Evolutionary conservation across 2,113 vertebrate species (phyloP), one percentile per base, ranked within the genome.

Genomic region (Ammodytes dubius): DNA sequence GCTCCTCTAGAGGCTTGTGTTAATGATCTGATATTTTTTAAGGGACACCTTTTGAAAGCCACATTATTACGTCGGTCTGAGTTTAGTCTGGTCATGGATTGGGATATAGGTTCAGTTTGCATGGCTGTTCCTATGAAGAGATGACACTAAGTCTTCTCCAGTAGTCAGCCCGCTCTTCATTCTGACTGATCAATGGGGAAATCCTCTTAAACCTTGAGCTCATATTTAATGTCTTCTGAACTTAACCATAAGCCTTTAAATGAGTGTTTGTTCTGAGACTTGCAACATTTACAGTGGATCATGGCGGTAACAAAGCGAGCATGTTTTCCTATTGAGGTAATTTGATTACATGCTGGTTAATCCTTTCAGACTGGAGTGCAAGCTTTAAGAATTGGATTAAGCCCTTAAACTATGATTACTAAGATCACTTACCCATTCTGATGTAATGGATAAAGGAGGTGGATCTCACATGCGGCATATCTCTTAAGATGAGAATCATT

Each of bases 261-360:
- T 88, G 83, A 87, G 53, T 80, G 67, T 92, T 88, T 86, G 86
- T 90, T 90, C 85, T 77, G 79, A 88, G 79, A 89, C 86, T 81
- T 79, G 87, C 81, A 83, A 89, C 88, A 79, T 91, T 91, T 91
- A 91, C 91, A 71, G 70, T 88, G 91, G 88, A 91, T 93, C 88
- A 84, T 19, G 83, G 86, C 84, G 61, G 84, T 59, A 90, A 92
- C 89, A 90, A 88, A 88, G 88, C 83, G 90, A 84, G 86, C 79
- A 82, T 89, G 90, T 91, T 91, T 91, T 93, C 90, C 91, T 90
- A 92, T 89, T 81, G 82, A 88, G 84, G 90, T 93, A 91, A 94
- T 94, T 93, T 93, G 93, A 93, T 94, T 93, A 91, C 90, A 91
- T 87, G 87, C 89, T 89, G 83, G 85, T 91, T 94, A 93, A 94